A percentile compares a stretch with the other conserved stretches of the same genome.
phyloP scores from a whole-genome alignment of 1,140 invertebrate species.

The Trypoxylus dichotomus region DNA sequence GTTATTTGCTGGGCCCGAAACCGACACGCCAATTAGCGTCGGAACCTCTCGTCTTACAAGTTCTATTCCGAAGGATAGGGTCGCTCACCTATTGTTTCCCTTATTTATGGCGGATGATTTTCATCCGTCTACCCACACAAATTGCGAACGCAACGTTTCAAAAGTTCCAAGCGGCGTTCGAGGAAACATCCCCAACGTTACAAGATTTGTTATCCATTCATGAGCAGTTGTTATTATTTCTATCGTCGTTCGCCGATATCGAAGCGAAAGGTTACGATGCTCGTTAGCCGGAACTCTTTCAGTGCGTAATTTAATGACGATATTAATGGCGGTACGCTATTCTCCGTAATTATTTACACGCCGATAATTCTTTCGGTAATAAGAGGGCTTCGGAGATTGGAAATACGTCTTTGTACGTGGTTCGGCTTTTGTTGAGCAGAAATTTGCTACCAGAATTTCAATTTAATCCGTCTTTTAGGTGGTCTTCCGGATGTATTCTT shows the following conservation, averaged over 20 bases:
- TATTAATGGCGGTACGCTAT: not conserved
- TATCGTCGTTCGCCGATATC: not conserved
- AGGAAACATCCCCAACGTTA: not conserved
- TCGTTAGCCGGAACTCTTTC: not conserved
- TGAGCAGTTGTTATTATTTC: not conserved
- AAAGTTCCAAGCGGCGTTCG: not conserved
- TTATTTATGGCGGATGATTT: not conserved
- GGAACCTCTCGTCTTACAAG: not conserved
- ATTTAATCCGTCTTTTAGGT: too few species aligned
- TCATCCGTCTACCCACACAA: not conserved
- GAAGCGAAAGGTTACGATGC: not conserved
- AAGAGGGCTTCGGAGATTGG: not conserved
- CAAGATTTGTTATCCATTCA: not conserved
- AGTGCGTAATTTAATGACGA: not conserved
- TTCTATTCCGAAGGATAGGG: not conserved
- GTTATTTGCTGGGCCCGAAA: not conserved
- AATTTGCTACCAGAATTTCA: too few species aligned
- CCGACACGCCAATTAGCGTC: not conserved
- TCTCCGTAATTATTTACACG: not conserved
- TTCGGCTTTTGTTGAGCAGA: too few species aligned
- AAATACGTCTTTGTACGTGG: too few species aligned
- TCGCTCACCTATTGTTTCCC: not conserved
- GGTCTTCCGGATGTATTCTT: too few species aligned
- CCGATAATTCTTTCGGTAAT: not conserved
- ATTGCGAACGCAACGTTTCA: not conserved